phyloP scores from a whole-genome alignment of 1,140 invertebrate species.

The Goniozus legneri region DNA sequence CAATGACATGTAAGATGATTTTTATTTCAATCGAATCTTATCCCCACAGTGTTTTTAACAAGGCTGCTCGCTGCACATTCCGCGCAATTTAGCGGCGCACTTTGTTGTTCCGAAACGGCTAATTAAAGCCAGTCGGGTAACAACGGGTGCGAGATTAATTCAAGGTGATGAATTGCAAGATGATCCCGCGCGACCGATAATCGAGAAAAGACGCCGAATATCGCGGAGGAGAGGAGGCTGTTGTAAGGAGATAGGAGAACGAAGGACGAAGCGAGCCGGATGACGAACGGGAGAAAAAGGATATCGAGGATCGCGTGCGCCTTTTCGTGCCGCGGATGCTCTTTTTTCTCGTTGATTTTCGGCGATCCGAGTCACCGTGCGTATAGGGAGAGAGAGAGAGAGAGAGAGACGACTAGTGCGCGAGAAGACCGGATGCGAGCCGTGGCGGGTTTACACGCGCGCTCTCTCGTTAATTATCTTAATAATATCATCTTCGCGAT shows the following conservation, averaged over 20 bases:
- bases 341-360: slow-evolving; percentile 12
- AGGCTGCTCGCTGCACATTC: no score
- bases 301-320: slow-evolving; percentile 17
- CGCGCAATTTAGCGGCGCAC: no score
- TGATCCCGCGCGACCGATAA: slow-evolving; percentile 6
- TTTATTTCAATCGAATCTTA: no score
- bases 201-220: slow-evolving; percentile 1
- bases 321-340: slow-evolving; percentile 19
- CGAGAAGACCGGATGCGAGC: background rate
- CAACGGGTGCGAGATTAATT: background rate
- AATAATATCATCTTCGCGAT: no score
- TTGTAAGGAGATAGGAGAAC: background rate
- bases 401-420: background rate
- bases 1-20: no score
- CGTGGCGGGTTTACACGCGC: no score
- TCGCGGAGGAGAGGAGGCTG: background rate
- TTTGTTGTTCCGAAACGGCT: no score
- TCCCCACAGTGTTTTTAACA: no score
- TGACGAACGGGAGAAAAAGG: slow-evolving; percentile 18
- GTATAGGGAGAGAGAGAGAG: background rate
- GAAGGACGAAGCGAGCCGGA: slow-evolving; percentile 8
- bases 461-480: no score
- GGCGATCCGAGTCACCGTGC: background rate
- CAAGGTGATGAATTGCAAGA: background rate
- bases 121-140: slow-evolving; percentile 6